A percentile compares a stretch with the other conserved stretches of the same genome.
phyloP scores from a whole-genome alignment of 2,113 vertebrate species.

The Pachypanchax playfairii region DNA sequence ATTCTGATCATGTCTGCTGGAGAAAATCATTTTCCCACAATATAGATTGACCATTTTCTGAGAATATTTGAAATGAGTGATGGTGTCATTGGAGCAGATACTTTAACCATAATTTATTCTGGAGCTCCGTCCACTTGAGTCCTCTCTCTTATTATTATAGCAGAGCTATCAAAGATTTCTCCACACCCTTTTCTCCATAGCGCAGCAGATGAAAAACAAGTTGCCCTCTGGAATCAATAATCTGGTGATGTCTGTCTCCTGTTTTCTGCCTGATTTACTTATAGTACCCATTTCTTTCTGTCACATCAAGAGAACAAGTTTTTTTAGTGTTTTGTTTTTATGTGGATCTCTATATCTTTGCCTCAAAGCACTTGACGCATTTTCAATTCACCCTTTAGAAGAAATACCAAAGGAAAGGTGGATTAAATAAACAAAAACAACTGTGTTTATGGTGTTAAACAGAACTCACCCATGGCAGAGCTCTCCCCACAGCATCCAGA shows the following conservation, averaged over 20 bases:
- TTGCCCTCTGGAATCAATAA: slow-evolving; percentile 34
- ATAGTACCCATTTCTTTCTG: background rate
- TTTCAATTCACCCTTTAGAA: background rate
- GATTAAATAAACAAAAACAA: slow-evolving; percentile 9
- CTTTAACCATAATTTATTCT: slow-evolving; percentile 53
- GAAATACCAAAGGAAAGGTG: background rate
- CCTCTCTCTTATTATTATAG: slow-evolving; percentile 40
- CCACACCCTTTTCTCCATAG: slow-evolving; percentile 29
- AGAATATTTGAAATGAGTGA: slow-evolving; percentile 53
- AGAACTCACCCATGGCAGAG: slow-evolving; percentile 87
- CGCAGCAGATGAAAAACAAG: slow-evolving; percentile 1
- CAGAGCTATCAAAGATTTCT: slow-evolving; percentile 33
- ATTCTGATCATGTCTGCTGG: slow-evolving; percentile 48
- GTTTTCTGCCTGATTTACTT: slow-evolving; percentile 13
- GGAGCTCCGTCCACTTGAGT: slow-evolving; percentile 35
- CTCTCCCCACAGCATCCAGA: slow-evolving; percentile 89
- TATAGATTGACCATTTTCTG: slow-evolving; percentile 41
- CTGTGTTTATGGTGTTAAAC: slow-evolving; percentile 1
- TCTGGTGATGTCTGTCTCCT: slow-evolving; percentile 10
- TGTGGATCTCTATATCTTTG: background rate
- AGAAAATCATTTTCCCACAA: slow-evolving; percentile 55
- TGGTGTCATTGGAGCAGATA: slow-evolving; percentile 56
- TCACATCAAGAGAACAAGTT: background rate
- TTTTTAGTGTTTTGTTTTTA: background rate
- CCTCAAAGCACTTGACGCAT: background rate